Evolutionary conservation across 2,888 invertebrate genomes (phyloP), one percentile per base, ranked within the genome.

Genomic region (Antitype chi): DNA sequence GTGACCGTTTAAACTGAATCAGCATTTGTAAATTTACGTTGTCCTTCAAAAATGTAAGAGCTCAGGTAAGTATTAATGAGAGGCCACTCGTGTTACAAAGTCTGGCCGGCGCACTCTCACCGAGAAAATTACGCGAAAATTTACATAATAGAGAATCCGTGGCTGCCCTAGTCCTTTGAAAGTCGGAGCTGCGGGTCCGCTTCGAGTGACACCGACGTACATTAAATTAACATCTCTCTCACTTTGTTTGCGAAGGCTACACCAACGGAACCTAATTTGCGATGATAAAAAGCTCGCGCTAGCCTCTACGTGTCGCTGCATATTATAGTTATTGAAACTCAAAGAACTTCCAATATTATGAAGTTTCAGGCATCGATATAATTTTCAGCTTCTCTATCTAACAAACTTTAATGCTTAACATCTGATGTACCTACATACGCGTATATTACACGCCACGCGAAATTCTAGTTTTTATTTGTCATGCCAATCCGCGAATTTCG

Each of bases 101-200:
- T 95, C 95, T 93, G 93, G 91, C 92, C 92, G 92, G 93, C 92
- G 90, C 90, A 92, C 93, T 92, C 91, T 92, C 92, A 92, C 93
- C 91, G 95, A 94, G 94, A 93, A 96, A 96, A 96, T 96, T 96
- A 96, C 95, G 92, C 91, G 93, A 91, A 94, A 96, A 96, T 96
- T 96, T 96, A 95, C 96, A 96, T 96, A 96, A 96, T 96, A 95
- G 95, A 95, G 95, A 96, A 95, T 95, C 96, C 94, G 95, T 96
- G 95, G 95, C 94, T 91, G 91, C 93, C 93, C 93, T 93, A 90
- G 94, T 95, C 95, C 96, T 96, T 96, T 96, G 96, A 95, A 95
- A 95, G 93, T 93, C 92, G 91, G 93, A 89, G 91, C 92, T 92
- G 88, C 85, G 92, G 91, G 93, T 91, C 91, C 93, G 94, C 92